Evolutionary conservation across 2,888 invertebrate genomes (phyloP), one percentile per base, ranked within the genome.

Genomic region (Phyllotreta cruciferae): DNA sequence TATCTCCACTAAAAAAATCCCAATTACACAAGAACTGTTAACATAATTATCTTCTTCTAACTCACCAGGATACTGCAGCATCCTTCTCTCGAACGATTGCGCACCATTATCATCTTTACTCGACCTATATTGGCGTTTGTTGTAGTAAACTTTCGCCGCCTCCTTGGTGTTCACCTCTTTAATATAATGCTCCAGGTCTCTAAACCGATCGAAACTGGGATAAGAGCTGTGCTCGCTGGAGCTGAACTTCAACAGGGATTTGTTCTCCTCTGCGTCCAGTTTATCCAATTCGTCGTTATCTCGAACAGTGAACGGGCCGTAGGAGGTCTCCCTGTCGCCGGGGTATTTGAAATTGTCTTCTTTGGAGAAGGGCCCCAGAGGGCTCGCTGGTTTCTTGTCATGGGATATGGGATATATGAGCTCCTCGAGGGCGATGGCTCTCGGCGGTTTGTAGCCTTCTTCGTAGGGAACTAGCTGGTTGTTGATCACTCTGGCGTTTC

Each of bases 401-500:
- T 37, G 11, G 4, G 57, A 55, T 36, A 61, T 65, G 2, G 67
- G 64, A 42, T 68, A 70, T 7, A 70, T 84, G 2, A 85, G 81
- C 67, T 87, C 85, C 0, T 85, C 85, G 60, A 86, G 82, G 1
- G 87, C 83, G 13, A 87, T 83, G 50, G 86, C 87, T 67, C 85
- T 86, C 1, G 88, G 86, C 53, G 89, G 88, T 65, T 85, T 85
- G 69, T 88, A 88, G 5, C 87, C 89, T 73, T 88, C 86, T 52
- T 90, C 90, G 72, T 91, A 90, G 11, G 91, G 90, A 49, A 91
- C 84, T 54, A 94, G 80, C 78, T 92, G 88, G 58, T 92, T 92
- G 75, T 94, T 93, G 49, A 94, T 91, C 9, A 94, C 93, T 67
- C 94, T 85, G 0, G 94, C 94, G 79, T 94, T 94, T 58, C 94